Base-by-base conservation (phyloP, 2,797 vertebrate genomes). In the Alfaro cultratus region DNA sequence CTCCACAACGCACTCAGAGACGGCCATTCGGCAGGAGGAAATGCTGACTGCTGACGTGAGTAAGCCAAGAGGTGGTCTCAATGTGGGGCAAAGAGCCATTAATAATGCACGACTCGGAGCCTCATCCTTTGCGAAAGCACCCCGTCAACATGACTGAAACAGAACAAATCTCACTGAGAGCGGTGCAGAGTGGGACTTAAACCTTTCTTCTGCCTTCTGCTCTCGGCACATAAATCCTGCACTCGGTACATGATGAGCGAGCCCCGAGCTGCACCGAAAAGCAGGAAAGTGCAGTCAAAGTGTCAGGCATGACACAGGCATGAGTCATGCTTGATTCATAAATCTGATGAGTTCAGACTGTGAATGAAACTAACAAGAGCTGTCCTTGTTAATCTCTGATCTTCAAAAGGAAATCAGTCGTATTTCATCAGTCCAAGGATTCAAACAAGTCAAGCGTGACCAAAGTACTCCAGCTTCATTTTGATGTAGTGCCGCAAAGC, bases 61-160 rank as follows among this genome's bases (percentile, higher is more conserved):
- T 68, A n/a, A 68, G 73, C 43, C 26, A 49, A 73, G 81, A 80
- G 81, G 81, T 73, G 83, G 83, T 83, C 81, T 80, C 51, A 5
- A 84, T 87, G 68, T 76, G 82, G 60, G 80, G 55, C 73, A 81
- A 71, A 83, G 79, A 72, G 78, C 70, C 77, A 85, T 87, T 85
- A 93, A 77, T 92, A 81, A 92, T 85, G 79, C 84, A 89, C 26
- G 9, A 82, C 75, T 77, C 1, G 4, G 23, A 31, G 71, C 55
- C 64, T 81, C 77, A 45, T 77, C 73, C 31, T 64, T 46, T 34
- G 80, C 87, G 75, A 78, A 83, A 5, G 72, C 73, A 73, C 51
- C 21, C 39, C 10, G 76, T 86, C 75, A 74, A 75, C 80, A 46
- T 2, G 49, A 13, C 75, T 57, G 76, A n/a, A 1, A 41, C 21